Evolutionary conservation across 2,888 invertebrate genomes (phyloP).

Genomic region (Tenthredo scrophulariae): DNA sequence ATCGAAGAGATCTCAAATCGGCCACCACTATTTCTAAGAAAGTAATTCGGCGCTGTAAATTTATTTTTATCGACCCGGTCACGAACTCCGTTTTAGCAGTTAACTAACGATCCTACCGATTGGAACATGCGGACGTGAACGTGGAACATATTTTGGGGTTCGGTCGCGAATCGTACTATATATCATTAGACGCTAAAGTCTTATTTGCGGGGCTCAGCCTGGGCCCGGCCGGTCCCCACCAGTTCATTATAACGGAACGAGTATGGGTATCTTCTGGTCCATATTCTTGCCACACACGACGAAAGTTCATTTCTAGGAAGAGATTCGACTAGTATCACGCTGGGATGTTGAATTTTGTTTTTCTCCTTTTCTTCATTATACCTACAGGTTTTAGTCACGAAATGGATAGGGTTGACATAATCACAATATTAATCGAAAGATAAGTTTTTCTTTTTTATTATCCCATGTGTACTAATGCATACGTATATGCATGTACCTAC

Average conservation of each 20-base stretch:
- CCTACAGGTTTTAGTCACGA: background rate
- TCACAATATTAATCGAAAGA: slow-evolving; percentile 17
- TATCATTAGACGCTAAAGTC: slow-evolving; percentile 39
- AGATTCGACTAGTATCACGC: slow-evolving; percentile 35
- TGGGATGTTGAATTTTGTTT: slow-evolving; percentile 22
- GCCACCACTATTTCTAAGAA: background rate
- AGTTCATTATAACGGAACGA: slow-evolving; percentile 21
- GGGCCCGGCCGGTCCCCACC: background rate
- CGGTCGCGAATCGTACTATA: slow-evolving; percentile 32
- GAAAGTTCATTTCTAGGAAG: slow-evolving; percentile 38
- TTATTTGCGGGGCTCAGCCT: slow-evolving; percentile 1
- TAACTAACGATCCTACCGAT: slow-evolving; percentile 29
- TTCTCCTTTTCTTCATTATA: background rate
- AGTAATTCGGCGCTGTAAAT: background rate
- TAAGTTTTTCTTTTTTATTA: background rate
- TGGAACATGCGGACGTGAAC: slow-evolving; percentile 25
- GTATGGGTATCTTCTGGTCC: background rate
- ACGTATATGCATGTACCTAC: background rate
- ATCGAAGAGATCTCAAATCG: background rate
- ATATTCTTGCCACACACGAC: slow-evolving; percentile 26
- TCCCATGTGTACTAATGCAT: background rate
- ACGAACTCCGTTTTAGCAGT: slow-evolving; percentile 1
- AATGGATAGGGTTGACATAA: slow-evolving; percentile 22
- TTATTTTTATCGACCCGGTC: slow-evolving; percentile 12
- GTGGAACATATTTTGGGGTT: slow-evolving; percentile 31